phyloP scores from a whole-genome alignment of 2,113 vertebrate species.

The Ptilonorhynchus violaceus region DNA sequence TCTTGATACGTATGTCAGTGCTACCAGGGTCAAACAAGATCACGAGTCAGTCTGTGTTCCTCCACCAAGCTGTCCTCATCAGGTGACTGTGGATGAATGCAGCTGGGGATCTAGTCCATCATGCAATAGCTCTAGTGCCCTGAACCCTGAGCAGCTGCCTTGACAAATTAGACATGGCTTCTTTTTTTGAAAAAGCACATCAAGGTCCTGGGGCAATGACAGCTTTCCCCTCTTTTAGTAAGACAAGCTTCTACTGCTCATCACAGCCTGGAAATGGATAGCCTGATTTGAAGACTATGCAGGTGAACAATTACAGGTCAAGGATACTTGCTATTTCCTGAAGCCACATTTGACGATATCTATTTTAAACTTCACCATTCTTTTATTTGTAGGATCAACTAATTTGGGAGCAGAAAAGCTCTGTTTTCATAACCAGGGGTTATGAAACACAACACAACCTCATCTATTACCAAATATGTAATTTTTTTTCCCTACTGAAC shows the following conservation, averaged over 20 bases:
- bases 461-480: not conserved
- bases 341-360: not conserved
- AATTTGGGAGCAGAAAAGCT: not conserved
- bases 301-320: not conserved
- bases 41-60: not conserved
- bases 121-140: not conserved
- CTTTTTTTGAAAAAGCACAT: conserved; percentile 32
- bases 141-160: conserved; percentile 7
- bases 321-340: conserved; percentile 8
- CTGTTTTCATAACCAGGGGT: not conserved
- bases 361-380: not conserved
- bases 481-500: not conserved
- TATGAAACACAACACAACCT: too few species aligned
- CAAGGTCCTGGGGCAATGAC: conserved; percentile 6
- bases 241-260: not conserved
- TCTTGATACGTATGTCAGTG: conserved; percentile 11
- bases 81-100: not conserved
- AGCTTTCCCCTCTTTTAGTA: not conserved
- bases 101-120: not conserved
- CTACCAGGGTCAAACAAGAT: conserved; percentile 19
- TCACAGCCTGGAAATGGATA: not conserved
- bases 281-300: not conserved
- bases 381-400: not conserved
- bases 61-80: not conserved
- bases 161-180: conserved; percentile 28